phyloP scores from a whole-genome alignment of 2,888 invertebrate species.

The Ferdinandea cuprea region DNA sequence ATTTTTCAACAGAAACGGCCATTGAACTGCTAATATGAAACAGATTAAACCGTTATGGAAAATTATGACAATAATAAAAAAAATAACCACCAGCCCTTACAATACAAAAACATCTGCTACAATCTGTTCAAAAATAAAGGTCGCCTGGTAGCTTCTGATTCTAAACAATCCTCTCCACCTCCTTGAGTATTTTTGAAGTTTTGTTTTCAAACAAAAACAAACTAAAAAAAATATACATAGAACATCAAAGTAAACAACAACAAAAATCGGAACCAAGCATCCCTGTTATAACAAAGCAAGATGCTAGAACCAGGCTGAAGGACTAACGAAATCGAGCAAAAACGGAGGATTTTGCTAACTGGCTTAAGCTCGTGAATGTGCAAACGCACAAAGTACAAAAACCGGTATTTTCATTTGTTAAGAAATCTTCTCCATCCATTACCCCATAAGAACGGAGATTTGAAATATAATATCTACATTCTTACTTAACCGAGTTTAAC shows the following conservation, averaged over 20 bases:
- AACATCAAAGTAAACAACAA: conserved; percentile 64
- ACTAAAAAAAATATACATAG: not conserved
- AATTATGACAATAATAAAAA: no score
- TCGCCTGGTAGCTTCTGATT: conserved; percentile 32
- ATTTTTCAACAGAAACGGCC: no score
- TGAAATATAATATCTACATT: not conserved
- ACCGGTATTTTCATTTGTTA: conserved; percentile 54
- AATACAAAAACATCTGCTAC: conserved; percentile 6
- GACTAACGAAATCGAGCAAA: conserved; percentile 29
- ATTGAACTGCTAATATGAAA: no score
- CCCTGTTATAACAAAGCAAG: conserved; percentile 59
- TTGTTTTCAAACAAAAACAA: conserved; percentile 20
- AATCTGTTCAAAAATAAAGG: not conserved
- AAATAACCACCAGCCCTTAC: no score
- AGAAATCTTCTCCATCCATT: conserved; percentile 7
- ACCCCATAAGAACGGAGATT: not conserved
- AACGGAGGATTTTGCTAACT: conserved; percentile 27
- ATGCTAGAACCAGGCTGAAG: conserved; percentile 64
- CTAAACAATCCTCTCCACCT: conserved; percentile 31
- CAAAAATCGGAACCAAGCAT: conserved; percentile 49
- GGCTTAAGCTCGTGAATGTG: not conserved
- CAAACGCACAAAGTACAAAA: conserved; percentile 39
- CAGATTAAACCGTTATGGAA: no score
- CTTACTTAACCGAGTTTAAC: conserved; percentile 18
- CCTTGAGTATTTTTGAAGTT: conserved; percentile 45